These are phyloP conservation scores for Atractosteus spatula DNA, from an alignment of 2,113 vertebrate species.

Conservation along the genomic window DNA sequence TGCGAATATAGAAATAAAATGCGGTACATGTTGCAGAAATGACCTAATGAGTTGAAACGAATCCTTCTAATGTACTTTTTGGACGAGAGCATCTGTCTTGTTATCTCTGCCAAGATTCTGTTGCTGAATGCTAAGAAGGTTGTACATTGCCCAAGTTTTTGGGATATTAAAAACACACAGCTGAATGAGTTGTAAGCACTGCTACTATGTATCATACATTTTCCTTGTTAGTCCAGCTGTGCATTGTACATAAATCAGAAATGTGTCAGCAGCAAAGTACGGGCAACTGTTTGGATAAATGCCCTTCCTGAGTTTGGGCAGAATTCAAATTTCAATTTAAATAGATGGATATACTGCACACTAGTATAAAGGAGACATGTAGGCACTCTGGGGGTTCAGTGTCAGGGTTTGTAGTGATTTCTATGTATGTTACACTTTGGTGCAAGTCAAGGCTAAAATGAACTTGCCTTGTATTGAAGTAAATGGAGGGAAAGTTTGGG, in stretches of 20 bases:
- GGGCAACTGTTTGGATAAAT: not conserved
- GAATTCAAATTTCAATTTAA: no score
- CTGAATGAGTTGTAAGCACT: conserved; percentile 12
- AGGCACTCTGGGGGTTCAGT: no score
- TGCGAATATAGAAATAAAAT: not conserved
- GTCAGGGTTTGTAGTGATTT: no score
- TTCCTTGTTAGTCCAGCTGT: conserved; percentile 19
- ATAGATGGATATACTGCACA: no score
- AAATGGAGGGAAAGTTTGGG: no score
- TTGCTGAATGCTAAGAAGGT: conserved; percentile 41
- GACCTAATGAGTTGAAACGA: not conserved
- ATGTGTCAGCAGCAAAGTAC: not conserved
- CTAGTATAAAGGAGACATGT: no score
- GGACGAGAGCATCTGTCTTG: conserved; percentile 24
- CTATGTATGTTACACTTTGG: no score
- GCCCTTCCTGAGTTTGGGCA: not conserved
- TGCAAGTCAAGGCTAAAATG: no score
- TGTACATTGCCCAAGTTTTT: conserved; percentile 37
- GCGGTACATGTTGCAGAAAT: not conserved
- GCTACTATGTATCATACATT: conserved; percentile 28
- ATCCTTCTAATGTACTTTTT: conserved; percentile 22
- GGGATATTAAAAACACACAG: not conserved
- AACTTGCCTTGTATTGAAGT: no score
- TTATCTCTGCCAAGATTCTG: conserved; percentile 35
- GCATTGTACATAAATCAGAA: conserved; percentile 1